A percentile compares a stretch with the other conserved stretches of the same genome.
Evolutionary conservation across 1,140 invertebrate species (phyloP).

Genomic region (Asobara japonica): DNA sequence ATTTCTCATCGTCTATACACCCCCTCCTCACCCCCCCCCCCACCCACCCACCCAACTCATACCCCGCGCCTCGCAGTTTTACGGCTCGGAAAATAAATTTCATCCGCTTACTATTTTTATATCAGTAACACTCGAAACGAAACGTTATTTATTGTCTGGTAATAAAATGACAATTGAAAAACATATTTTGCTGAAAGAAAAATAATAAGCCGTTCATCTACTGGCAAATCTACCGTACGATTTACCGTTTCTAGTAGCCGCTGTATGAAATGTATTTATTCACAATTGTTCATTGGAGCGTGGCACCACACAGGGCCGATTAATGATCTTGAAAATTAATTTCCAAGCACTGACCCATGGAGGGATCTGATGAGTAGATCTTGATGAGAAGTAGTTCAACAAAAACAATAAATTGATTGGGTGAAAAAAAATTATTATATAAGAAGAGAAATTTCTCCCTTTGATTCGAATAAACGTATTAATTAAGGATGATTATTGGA

Average conservation of each 20-base stretch:
- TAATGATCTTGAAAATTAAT: constrained; percentile 27
- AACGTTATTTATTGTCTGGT: not conserved
- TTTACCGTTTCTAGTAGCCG: constrained; percentile 21
- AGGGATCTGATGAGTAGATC: not conserved
- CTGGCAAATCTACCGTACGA: constrained; percentile 16
- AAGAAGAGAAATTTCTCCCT: not conserved
- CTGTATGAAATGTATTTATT: constrained; percentile 17
- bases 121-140: not conserved
- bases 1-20: not conserved
- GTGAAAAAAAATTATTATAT: not conserved
- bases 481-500: not conserved
- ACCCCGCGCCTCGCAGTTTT: not conserved
- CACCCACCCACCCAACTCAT: too few species aligned
- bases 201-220: not conserved
- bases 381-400: not conserved
- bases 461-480: not conserved
- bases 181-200: not conserved
- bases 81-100: constrained; percentile 49
- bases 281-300: constrained; percentile 18
- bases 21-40: too few species aligned
- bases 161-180: not conserved
- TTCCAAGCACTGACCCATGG: not conserved
- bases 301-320: constrained; percentile 4
- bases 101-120: constrained; percentile 4
- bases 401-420: not conserved